Base-by-base conservation (phyloP, 2,797 vertebrate genomes). In the Cephalopachus bancanus region DNA sequence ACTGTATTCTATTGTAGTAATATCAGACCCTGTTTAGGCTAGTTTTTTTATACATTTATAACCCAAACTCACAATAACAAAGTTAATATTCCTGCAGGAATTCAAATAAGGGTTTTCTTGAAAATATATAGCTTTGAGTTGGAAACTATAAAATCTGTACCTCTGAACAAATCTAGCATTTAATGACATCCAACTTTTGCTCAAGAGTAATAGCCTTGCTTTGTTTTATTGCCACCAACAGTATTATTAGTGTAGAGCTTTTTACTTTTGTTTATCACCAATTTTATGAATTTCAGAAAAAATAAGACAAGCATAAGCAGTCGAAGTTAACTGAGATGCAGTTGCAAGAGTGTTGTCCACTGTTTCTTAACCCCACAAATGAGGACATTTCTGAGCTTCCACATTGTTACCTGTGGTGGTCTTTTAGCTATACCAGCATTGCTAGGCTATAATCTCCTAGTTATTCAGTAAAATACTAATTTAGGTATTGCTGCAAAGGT, bases 101-200 rank as follows among this genome's bases (percentile, higher is more conserved):
- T 94, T 76, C 96, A 87, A 93, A 74, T 64, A 78, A 78, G 72
- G 7, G 0, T 53, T 60, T 83, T 89, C 24, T 24, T 51, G 10
- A 64, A 53, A 30, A 74, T 44, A 65, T 67, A 22, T 8, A 53
- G 16, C n/a, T 95, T 7, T 85, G 59, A 60, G 12, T 86, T 83
- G 69, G 20, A 95, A 49, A 81, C 24, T 67, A 37, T 83, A 37
- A 89, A 91, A 88, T 72, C 22, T 57, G 0, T 80, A 49, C 83
- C 53, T 91, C 44, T 78, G 80, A 95, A 20, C 62, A 74, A 85
- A 81, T 88, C 19, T 69, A 85, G 28, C 64, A 76, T 88, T 80
- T 85, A 92, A 76, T 96, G 67, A 69, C 26, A 69, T 78, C 67
- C 80, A 65, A 33, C 33, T 80, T 95, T 95, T 74, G 37, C 30